A percentile compares a stretch with the other conserved stretches of the same genome.
Evolutionary conservation across 1,140 invertebrate genomes (phyloP).

Genomic region (Nasonia longicornis): DNA sequence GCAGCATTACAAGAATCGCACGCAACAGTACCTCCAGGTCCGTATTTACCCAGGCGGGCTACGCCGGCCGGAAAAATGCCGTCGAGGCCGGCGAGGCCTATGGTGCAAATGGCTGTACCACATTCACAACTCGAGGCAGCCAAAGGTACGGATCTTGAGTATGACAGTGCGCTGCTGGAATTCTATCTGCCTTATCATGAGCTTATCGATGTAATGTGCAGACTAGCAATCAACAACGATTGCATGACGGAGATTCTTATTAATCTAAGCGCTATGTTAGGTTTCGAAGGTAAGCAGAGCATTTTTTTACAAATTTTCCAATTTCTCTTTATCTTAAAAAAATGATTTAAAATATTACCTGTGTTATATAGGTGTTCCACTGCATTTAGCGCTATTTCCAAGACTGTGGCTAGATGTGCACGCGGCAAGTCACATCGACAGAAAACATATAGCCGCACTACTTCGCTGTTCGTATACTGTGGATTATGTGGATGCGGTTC

Average conservation of each 20-base stretch:
- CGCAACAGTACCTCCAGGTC: conserved; percentile 78
- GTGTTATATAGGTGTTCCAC: conserved; percentile 72
- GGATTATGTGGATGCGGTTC: conserved; percentile 85
- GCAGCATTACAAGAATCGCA: conserved; percentile 82
- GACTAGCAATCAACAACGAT: conserved; percentile 86
- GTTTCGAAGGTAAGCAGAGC: conserved; percentile 76
- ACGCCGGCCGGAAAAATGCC: conserved; percentile 72
- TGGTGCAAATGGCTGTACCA: conserved; percentile 90
- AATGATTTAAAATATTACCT: background rate
- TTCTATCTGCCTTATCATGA: conserved; percentile 88
- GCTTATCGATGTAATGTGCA: conserved; percentile 88
- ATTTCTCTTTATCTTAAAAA: background rate
- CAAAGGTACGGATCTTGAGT: conserved; percentile 81
- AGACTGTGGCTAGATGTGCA: conserved; percentile 87
- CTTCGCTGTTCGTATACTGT: conserved; percentile 83
- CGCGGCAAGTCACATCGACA: conserved; percentile 80
- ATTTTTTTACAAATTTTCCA: background rate
- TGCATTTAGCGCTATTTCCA: conserved; percentile 86
- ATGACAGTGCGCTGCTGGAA: conserved; percentile 81
- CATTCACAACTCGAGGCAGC: conserved; percentile 79
- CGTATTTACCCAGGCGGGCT: conserved; percentile 79
- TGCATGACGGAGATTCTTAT: conserved; percentile 84
- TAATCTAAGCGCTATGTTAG: conserved; percentile 85
- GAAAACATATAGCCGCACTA: conserved; percentile 82
- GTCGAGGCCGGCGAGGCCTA: conserved; percentile 79